Evolutionary conservation across 2,113 vertebrate species (phyloP).

Genomic region (Bettongia penicillata): DNA sequence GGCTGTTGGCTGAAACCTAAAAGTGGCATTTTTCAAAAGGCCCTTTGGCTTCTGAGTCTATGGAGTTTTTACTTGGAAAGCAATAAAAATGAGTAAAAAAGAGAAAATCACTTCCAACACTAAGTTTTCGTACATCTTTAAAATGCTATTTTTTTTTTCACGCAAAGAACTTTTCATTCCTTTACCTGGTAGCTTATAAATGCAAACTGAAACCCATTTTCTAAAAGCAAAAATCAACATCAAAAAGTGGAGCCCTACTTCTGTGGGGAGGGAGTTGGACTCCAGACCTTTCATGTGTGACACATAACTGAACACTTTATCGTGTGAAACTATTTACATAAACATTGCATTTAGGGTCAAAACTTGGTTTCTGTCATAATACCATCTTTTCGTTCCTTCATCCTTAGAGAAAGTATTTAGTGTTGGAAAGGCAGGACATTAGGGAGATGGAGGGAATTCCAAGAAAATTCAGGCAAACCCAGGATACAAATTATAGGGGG

Average conservation of each 20-base stretch:
- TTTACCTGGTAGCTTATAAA: slow-evolving; percentile 60
- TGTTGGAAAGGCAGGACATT: slow-evolving; percentile 17
- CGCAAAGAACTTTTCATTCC: slow-evolving; percentile 72
- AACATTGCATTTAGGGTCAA: slow-evolving; percentile 1
- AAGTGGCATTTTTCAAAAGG: slow-evolving; percentile 80
- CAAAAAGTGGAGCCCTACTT: slow-evolving; percentile 52
- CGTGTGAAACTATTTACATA: slow-evolving; percentile 16
- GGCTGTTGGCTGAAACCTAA: slow-evolving; percentile 72
- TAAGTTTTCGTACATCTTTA: slow-evolving; percentile 57
- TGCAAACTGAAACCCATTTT: slow-evolving; percentile 63
- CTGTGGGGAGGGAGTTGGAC: slow-evolving; percentile 54
- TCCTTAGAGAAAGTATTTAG: slow-evolving; percentile 1
- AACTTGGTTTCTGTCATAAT: slow-evolving; percentile 16
- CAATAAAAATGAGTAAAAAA: slow-evolving; percentile 78
- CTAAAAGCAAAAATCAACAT: slow-evolving; percentile 58
- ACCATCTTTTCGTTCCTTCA: not conserved
- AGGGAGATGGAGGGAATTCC: not conserved
- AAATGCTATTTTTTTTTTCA: slow-evolving; percentile 67
- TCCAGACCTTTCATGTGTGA: not conserved
- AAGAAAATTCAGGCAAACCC: not conserved
- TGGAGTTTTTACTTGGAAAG: slow-evolving; percentile 77
- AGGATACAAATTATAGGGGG: not conserved
- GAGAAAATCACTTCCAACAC: slow-evolving; percentile 66
- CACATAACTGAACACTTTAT: not conserved
- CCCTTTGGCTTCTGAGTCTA: slow-evolving; percentile 75